Conservation (phyloP, 2,797 vertebrate species). For the Fistularia commersonii region DNA sequence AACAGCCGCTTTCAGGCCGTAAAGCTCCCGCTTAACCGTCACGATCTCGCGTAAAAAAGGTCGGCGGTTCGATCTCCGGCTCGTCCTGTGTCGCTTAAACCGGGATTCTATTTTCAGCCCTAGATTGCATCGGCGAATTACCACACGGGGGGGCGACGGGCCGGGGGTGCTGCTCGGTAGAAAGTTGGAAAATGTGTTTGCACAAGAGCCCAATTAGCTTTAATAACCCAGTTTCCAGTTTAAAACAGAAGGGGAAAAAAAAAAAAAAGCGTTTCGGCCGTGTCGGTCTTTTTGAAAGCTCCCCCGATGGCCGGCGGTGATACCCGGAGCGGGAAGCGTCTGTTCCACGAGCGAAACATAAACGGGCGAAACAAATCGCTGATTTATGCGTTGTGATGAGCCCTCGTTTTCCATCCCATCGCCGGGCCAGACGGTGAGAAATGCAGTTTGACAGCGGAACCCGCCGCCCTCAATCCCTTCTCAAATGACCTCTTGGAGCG, state of each 20-base stretch:
- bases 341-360: slow-evolving; percentile 22
- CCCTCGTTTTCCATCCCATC: slow-evolving; percentile 46
- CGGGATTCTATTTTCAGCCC: no score
- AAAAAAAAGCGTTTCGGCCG: background rate
- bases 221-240: slow-evolving; percentile 12
- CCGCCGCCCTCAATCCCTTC: slow-evolving; percentile 31
- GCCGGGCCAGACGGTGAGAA: slow-evolving; percentile 29
- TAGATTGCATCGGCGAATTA: no score
- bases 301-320: slow-evolving; percentile 16
- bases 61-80: no score
- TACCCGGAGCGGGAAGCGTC: slow-evolving; percentile 12
- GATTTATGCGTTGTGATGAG: slow-evolving; percentile 56
- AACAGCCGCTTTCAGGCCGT: no score
- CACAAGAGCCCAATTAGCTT: background rate
- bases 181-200: slow-evolving; percentile 1
- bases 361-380: slow-evolving; percentile 35
- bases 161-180: no score
- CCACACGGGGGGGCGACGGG: background rate
- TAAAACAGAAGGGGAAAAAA: no score
- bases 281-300: slow-evolving; percentile 10
- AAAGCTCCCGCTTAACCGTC: no score
- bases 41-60: no score
- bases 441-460: slow-evolving; percentile 33
- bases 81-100: background rate
- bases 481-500: slow-evolving; percentile 36